Base-by-base conservation (phyloP, 2,113 vertebrate genomes). In the Proterorhinus semilunaris region DNA sequence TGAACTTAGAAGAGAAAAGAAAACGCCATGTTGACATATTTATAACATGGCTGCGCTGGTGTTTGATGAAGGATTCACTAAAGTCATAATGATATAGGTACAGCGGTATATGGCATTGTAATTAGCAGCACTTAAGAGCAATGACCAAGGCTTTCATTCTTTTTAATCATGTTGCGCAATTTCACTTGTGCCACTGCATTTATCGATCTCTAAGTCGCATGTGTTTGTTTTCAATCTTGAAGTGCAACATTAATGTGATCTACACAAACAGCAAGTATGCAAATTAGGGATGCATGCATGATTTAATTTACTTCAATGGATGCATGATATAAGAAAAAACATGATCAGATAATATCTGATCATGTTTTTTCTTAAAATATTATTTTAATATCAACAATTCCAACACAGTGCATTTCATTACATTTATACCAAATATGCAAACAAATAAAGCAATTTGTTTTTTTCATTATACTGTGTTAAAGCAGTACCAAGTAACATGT, bases 81-180 rank as follows among this genome's bases (percentile, higher is more conserved):
- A 13, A 65, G 54, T 65, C 36, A 15, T 44, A 8, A 46, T 57
- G 52, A 70, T 52, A 11, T 59, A 68, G 71, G 68, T 12, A 64
- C 15, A 15, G 1, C 27, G 4, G 12, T 44, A 15, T 59, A 62
- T 48, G n/a, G 21, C 42, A 7, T 11, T 42, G 13, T 65, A 47
- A 72, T 59, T 1, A 10, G 51, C 7, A 10, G 15, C 15, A 17
- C 59, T 47, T 46, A 68, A 12, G 52, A 9, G 3, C 12, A 58
- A 13, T 12, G 51, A 17, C 53, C 4, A 17, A 55, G 17, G 53
- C 53, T 55, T 53, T 55, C 27, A 55, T 55, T 55, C 53, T 27
- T 55, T 36, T 55, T 55, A 55, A 55, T 55, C 53, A 27, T 55
- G 53, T 21, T 55, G 17, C 53, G 11, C 59, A 12, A 58, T 58